These are phyloP conservation scores for Torymus aiolomorphi DNA, from an alignment of 2,888 invertebrate species.

Conservation along the genomic window DNA sequence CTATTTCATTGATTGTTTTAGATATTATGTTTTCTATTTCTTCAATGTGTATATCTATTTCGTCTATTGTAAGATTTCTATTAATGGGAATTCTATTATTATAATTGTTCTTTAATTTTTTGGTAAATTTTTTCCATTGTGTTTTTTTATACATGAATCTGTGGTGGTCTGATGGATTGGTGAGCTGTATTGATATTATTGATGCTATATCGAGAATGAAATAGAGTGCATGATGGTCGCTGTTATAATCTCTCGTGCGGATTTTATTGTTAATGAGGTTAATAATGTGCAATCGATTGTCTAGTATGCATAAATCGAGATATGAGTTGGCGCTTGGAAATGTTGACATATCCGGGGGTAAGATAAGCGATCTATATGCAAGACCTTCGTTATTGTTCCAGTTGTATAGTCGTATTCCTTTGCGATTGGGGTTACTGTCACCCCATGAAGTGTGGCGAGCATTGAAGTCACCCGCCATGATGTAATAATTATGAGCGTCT, in stretches of 20 bases:
- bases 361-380: background rate
- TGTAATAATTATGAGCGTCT: slow-evolving; percentile 12
- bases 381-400: background rate
- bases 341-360: background rate
- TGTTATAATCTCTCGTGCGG: background rate
- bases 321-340: slow-evolving; percentile 16
- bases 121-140: slow-evolving; percentile 12
- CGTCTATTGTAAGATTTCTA: background rate
- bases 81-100: background rate
- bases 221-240: slow-evolving; percentile 18
- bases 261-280: slow-evolving; percentile 1
- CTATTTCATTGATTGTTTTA: background rate
- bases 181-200: background rate
- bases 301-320: slow-evolving; percentile 16
- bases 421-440: background rate
- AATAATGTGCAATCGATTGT: slow-evolving; percentile 1
- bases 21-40: background rate
- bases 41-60: slow-evolving; percentile 4
- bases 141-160: slow-evolving; percentile 33
- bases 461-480: slow-evolving; percentile 37
- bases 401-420: background rate
- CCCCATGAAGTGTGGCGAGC: slow-evolving; percentile 2
- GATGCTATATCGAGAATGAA: background rate
- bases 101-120: background rate
- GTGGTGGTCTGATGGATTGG: background rate